Percentiles rank a stretch among this genome's conserved stretches.
Conservation (phyloP, 2,888 invertebrate genomes). For the Pasiphila rectangulata region DNA sequence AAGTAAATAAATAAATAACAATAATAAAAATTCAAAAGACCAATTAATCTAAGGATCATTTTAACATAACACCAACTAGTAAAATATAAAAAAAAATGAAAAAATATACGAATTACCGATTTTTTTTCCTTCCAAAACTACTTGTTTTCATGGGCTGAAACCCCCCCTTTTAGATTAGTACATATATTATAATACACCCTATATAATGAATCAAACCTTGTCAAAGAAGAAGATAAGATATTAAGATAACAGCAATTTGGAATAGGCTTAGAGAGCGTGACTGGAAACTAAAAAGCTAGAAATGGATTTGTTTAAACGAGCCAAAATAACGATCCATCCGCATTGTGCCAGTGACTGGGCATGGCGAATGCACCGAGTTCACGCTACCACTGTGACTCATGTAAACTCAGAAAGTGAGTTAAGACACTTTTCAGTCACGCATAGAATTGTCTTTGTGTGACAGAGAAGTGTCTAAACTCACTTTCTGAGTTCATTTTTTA, state of each 20-base stretch:
- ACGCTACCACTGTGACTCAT: constrained; percentile 34
- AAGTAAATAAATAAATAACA: too few species aligned
- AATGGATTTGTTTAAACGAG: constrained; percentile 30
- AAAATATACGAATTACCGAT: too few species aligned
- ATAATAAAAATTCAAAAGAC: too few species aligned
- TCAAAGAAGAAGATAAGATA: not conserved
- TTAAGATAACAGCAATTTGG: not conserved
- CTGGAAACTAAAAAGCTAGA: constrained; percentile 16
- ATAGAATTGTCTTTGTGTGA: not conserved
- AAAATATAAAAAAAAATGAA: too few species aligned
- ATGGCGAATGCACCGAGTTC: constrained; percentile 49
- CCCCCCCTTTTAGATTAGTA: too few species aligned
- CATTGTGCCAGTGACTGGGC: constrained; percentile 38
- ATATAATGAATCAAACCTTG: not conserved
- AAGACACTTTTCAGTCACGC: too few species aligned
- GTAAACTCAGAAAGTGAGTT: constrained; percentile 12
- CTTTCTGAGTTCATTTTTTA: too few species aligned
- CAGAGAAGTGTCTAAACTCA: not conserved
- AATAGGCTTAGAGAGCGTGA: not conserved
- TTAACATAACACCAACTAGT: too few species aligned
- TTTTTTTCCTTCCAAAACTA: too few species aligned
- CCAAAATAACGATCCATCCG: constrained; percentile 37
- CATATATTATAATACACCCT: too few species aligned
- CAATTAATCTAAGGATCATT: too few species aligned
- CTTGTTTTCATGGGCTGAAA: too few species aligned